Evolutionary conservation across 1,140 invertebrate genomes (phyloP), one percentile per base, ranked within the genome.

Genomic region (Penaeus japonicus): DNA sequence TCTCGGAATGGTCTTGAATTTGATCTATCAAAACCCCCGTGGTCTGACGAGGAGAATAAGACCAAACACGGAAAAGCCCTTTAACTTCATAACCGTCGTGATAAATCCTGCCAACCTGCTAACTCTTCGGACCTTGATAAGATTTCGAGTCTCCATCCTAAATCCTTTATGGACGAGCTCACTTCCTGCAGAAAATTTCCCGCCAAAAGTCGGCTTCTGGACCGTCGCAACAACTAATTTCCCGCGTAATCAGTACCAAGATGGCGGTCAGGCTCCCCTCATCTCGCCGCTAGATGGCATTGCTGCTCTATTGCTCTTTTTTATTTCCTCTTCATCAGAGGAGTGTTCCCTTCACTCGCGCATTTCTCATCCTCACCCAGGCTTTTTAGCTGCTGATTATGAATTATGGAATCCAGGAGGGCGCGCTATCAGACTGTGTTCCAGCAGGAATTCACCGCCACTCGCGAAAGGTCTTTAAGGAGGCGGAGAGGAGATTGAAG

Each of bases 211-310:
- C 35, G 39, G 57, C 57, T 75, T 53, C 54, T 32, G 59, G 39
- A 39, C 57, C 59, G 73, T 32, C 88, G 70, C 57, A 84, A 89
- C 73, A 89, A 89, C 88, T 89, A 89, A 89, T 89, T 89, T 89
- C 88, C 88, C 81, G 53, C 88, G 83, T 89, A 89, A 89, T 89
- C 88, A 89, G 83, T 70, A 89, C 75, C 88, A 89, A 89, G 82
- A 89, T 85, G 88, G 88, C 82, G 53, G 30, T 54, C 39, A 27
- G 75, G 82, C 32, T 73, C 79, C 62, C 82, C 78, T 85, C 55
- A 89, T 89, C 73, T 85, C 82, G 55, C 83, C 88, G 83, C 59
- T 75, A 87, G 85, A 87, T 81, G 85, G 62, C 85, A 82, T 57
- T 82, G 85, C 47, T 57, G 39, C 62, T 87, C 77, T 85, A 85